Evolutionary conservation across 2,888 invertebrate genomes (phyloP).

Genomic region (Cosmorhoe ocellata): DNA sequence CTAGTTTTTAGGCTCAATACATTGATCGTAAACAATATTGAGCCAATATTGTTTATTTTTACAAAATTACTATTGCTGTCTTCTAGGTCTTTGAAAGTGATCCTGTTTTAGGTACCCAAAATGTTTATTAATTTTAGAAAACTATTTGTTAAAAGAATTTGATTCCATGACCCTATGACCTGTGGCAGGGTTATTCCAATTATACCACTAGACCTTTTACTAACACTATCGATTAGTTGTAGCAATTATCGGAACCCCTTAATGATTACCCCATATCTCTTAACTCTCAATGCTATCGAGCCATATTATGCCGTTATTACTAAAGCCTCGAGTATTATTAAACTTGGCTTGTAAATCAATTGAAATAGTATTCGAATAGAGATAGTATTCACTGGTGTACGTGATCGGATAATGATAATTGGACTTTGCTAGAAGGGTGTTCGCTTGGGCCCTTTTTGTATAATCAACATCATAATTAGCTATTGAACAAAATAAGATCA

Average conservation of each 20-base stretch:
- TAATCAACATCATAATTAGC: not conserved
- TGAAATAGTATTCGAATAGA: slow-evolving; percentile 16
- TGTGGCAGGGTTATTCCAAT: too few species aligned
- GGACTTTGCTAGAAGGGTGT: not conserved
- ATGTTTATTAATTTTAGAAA: too few species aligned
- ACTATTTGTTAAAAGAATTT: too few species aligned
- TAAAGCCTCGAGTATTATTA: slow-evolving; percentile 16
- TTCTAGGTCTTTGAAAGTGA: too few species aligned
- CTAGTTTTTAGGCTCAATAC: too few species aligned
- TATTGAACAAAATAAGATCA: too few species aligned
- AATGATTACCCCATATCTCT: slow-evolving; percentile 16
- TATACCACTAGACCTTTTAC: too few species aligned
- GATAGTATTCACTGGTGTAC: slow-evolving; percentile 14
- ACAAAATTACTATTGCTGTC: too few species aligned
- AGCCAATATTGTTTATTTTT: too few species aligned
- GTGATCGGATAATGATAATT: slow-evolving; percentile 10
- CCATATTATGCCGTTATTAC: slow-evolving; percentile 20
- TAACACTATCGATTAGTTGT: not conserved
- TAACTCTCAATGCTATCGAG: slow-evolving; percentile 17
- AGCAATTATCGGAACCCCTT: not conserved
- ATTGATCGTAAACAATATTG: too few species aligned
- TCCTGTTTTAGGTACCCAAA: too few species aligned
- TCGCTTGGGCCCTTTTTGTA: not conserved
- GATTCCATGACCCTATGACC: too few species aligned
- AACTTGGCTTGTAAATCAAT: slow-evolving; percentile 26